Evolutionary conservation across 2,113 vertebrate genomes (phyloP), one percentile per base, ranked within the genome.

Genomic region (Elgaria multicarinata): DNA sequence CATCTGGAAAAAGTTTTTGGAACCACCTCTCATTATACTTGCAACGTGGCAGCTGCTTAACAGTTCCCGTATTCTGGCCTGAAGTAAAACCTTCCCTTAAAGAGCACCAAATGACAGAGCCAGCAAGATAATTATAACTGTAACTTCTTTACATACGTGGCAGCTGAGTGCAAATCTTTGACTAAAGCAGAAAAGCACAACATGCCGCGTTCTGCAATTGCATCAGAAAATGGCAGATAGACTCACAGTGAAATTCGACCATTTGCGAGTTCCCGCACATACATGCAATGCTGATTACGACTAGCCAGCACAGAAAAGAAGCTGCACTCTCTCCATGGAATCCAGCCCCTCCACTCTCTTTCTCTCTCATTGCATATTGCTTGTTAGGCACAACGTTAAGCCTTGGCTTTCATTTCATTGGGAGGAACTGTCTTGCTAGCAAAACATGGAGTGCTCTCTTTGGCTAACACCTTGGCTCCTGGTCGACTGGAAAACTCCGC

Each of bases 31-130:
- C 93, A 94, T 95, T 94, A 91, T 94, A 87, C 95, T 93, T 96
- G 94, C 96, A 93, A 97, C 97, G 97, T 97, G 97, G 97, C 97
- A 97, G 94, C 88, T 95, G 95, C 93, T 88, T 67, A 89, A 83
- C 78, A 62, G 71, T 87, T 95, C 85, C 42, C 93, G 87, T 90
- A 83, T 90, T 90, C 83, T 93, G 95, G 95, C 89, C 94, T 75
- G 12, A 90, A 96, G 93, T 92, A 94, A 92, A 94, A 88, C 87
- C 86, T 81, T 96, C 85, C 91, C 1, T 93, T 91, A 74, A 95
- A 53, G 88, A 90, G 91, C 94, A 87, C 64, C 87, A 92, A 96
- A 95, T 95, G 89, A 91, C 92, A 95, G 91, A 89, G 91, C 89
- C 79, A 93, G 39, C 1, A 91, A 91, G 94, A 92, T 95, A 94